Evolutionary conservation across 1,140 invertebrate genomes (phyloP).

Genomic region (Notospermus geniculatus): DNA sequence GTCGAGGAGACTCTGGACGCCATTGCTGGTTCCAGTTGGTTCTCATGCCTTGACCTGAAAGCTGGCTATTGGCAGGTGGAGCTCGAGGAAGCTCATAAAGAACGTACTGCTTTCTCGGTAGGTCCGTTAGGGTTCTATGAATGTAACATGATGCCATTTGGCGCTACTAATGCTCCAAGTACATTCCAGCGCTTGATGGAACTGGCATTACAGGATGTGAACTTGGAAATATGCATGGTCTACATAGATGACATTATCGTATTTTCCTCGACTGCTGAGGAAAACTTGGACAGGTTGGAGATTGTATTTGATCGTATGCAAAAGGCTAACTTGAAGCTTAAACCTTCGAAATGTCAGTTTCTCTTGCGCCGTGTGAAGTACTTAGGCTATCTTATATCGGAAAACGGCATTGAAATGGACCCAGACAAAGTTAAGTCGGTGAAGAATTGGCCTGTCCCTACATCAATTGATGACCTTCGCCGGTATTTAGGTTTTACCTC

Average conservation of each 20-base stretch:
- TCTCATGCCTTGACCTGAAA: constrained; percentile 54
- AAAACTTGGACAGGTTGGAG: constrained; percentile 17
- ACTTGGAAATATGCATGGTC: constrained; percentile 14
- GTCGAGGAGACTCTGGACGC: constrained; percentile 55
- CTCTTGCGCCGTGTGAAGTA: constrained; percentile 32
- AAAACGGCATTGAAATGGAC: constrained; percentile 31
- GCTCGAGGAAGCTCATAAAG: neutral
- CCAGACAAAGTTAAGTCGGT: constrained; percentile 37
- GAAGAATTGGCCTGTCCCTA: constrained; percentile 35
- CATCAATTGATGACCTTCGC: constrained; percentile 30
- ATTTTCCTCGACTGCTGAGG: constrained; percentile 20
- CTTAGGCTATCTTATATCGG: constrained; percentile 34
- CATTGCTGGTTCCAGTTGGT: constrained; percentile 46
- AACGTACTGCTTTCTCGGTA: neutral
- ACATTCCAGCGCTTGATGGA: constrained; percentile 39
- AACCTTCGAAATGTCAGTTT: constrained; percentile 44
- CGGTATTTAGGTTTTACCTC: constrained; percentile 39
- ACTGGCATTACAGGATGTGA: constrained; percentile 16
- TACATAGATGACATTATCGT: constrained; percentile 27
- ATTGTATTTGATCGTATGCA: constrained; percentile 19
- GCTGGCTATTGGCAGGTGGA: constrained; percentile 12
- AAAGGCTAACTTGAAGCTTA: constrained; percentile 18
- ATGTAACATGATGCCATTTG: constrained; percentile 24
- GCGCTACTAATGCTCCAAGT: constrained; percentile 22
- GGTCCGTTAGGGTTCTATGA: constrained; percentile 22